Conservation (phyloP, 2,113 vertebrate genomes). For the Oreotrochilus melanogaster region DNA sequence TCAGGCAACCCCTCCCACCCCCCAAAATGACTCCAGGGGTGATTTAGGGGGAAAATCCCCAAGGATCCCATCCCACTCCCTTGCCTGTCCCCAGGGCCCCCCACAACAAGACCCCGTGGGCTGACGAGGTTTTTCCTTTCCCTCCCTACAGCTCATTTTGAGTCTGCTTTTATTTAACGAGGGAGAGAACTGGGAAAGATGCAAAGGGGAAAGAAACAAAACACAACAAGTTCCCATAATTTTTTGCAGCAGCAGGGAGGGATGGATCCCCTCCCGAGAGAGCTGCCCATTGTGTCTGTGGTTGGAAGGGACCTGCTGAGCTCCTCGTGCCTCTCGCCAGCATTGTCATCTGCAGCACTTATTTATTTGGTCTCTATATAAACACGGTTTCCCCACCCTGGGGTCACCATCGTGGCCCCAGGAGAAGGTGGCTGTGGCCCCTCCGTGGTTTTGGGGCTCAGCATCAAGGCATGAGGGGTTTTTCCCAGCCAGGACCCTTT, state of each 20-base stretch:
- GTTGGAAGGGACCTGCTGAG: not conserved
- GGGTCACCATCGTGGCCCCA: not conserved
- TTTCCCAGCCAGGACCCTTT: fast-evolving
- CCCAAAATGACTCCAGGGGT: fast-evolving
- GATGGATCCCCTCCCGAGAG: not conserved
- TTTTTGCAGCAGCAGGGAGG: not conserved
- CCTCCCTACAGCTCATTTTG: not conserved
- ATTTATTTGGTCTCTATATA: not conserved
- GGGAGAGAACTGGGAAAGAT: not conserved
- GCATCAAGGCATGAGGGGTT: no score
- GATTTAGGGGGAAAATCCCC: fast-evolving
- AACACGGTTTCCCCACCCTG: not conserved
- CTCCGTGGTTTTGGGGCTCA: no score
- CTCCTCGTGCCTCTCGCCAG: not conserved
- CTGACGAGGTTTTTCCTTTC: fast-evolving
- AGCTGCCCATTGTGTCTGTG: not conserved
- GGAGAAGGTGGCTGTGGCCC: no score
- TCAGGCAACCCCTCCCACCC: not conserved
- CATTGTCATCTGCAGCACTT: not conserved
- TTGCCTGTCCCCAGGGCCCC: not conserved
- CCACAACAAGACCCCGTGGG: fast-evolving
- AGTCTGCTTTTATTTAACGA: constrained; percentile 4
- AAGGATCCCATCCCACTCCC: fast-evolving
- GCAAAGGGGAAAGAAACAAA: not conserved
- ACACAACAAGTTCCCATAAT: not conserved